A percentile compares a stretch with the other conserved stretches of the same genome.
Evolutionary conservation across 2,797 vertebrate genomes (phyloP).

Genomic region (Eurystomus glaucurus): DNA sequence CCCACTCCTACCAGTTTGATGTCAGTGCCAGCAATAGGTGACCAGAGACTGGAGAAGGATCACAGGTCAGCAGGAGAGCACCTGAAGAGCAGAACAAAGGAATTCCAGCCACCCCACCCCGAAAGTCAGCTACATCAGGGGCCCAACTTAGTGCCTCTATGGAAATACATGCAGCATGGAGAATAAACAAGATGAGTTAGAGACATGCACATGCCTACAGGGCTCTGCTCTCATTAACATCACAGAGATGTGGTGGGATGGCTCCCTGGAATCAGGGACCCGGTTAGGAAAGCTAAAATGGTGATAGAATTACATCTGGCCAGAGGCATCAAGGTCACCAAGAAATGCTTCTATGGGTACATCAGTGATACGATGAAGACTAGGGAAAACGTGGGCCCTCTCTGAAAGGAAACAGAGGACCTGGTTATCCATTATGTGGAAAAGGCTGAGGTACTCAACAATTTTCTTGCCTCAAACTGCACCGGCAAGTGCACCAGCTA

Average conservation of each 20-base stretch:
- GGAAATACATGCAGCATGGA: neutral
- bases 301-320: neutral
- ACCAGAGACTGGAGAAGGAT: neutral
- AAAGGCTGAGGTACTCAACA: neutral
- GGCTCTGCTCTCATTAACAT: neutral
- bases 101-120: neutral
- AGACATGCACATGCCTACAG: accelerated
- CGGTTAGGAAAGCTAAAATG: neutral
- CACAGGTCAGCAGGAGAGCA: neutral
- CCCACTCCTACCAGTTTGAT: neutral
- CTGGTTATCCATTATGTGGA: neutral
- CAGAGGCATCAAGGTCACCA: neutral
- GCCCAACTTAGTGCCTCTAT: neutral
- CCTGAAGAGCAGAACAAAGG: neutral
- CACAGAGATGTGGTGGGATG: accelerated
- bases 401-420: too few species aligned
- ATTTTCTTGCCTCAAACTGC: neutral
- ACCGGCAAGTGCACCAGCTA: neutral
- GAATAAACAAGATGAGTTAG: neutral
- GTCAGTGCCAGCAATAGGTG: neutral
- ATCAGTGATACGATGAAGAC: neutral
- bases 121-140: neutral
- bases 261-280: neutral
- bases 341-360: neutral
- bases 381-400: neutral